Evolutionary conservation across 2,797 vertebrate genomes (phyloP).

Genomic region (Megaceryle alcyon): DNA sequence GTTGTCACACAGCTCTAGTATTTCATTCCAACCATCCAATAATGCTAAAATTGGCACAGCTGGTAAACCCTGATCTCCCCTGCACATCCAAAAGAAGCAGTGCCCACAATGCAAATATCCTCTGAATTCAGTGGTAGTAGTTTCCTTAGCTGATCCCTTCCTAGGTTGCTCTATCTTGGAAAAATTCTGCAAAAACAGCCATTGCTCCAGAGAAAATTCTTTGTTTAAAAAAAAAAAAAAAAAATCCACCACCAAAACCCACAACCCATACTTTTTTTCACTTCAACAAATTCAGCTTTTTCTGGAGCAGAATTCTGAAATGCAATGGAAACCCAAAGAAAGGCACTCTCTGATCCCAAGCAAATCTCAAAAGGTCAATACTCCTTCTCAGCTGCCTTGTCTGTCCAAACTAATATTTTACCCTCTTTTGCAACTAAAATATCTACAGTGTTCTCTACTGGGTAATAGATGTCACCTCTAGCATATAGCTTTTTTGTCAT

Average conservation of each 20-base stretch:
- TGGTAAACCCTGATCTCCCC: neutral
- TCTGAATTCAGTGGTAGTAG: neutral
- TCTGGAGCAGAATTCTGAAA: neutral
- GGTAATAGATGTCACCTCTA: neutral
- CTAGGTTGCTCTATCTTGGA: neutral
- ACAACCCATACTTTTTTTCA: neutral
- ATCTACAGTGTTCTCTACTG: neutral
- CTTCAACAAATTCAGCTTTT: neutral
- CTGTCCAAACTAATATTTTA: neutral
- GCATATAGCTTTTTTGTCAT: neutral
- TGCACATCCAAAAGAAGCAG: neutral
- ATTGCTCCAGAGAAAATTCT: neutral
- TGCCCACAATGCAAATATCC: neutral
- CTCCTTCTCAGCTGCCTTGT: neutral
- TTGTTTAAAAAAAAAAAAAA: neutral
- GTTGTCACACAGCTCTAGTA: neutral
- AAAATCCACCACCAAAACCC: neutral
- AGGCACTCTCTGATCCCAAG: neutral
- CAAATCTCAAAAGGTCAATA: neutral
- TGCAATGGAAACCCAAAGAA: neutral
- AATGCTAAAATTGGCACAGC: neutral
- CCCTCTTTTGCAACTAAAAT: neutral
- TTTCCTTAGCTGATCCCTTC: neutral
- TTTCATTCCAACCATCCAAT: neutral
- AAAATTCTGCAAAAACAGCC: neutral